Conservation (phyloP, 2,797 vertebrate genomes). For the Falco peregrinus region DNA sequence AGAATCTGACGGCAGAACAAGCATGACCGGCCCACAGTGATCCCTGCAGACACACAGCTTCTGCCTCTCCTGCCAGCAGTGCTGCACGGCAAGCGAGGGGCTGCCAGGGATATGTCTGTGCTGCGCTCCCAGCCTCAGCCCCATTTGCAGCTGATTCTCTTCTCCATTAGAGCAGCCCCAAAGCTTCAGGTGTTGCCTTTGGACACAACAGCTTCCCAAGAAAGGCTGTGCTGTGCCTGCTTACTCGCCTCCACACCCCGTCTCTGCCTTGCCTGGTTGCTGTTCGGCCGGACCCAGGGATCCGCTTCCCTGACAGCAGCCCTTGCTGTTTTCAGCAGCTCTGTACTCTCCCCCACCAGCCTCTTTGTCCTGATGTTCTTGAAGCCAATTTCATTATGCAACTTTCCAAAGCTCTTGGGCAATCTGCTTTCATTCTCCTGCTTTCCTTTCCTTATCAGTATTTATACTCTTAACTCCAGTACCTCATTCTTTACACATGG, state of each 20-base stretch:
- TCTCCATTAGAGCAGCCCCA: neutral
- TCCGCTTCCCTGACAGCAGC: neutral
- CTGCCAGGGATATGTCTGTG: neutral
- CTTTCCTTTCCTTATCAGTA: slow-evolving; percentile 41
- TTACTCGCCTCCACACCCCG: fast-evolving
- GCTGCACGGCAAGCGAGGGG: fast-evolving
- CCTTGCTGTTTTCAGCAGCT: neutral
- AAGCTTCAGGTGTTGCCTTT: neutral
- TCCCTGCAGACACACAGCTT: neutral
- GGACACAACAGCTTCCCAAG: neutral
- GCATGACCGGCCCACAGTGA: fast-evolving
- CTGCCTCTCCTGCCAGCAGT: neutral
- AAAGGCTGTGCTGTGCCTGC: neutral
- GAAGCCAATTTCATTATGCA: slow-evolving; percentile 35
- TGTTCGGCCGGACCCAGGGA: neutral
- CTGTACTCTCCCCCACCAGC: neutral
- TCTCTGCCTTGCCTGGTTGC: neutral
- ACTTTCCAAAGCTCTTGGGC: slow-evolving; percentile 12
- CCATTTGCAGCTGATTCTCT: neutral
- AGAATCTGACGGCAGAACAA: neutral
- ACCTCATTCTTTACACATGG: slow-evolving; percentile 43
- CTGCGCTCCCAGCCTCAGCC: neutral
- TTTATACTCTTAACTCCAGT: slow-evolving; percentile 49
- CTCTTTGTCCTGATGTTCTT: slow-evolving; percentile 21
- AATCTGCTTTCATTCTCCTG: slow-evolving; percentile 48